Base-by-base conservation (phyloP, 2,113 vertebrate species). In the Struthio camelus region DNA sequence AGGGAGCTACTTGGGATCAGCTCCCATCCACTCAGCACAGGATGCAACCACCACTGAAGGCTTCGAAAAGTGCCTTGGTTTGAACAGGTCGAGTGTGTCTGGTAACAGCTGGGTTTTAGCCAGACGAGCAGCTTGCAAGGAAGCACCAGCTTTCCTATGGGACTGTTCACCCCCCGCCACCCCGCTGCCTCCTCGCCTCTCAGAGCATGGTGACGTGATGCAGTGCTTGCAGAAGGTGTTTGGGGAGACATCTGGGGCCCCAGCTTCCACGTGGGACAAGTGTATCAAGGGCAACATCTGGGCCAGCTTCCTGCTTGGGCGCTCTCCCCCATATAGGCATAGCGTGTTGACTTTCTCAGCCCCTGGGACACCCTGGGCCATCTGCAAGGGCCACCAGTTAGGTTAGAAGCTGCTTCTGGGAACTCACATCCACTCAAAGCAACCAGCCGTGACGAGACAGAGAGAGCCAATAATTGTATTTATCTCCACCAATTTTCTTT, bases 191-290 rank as follows among this genome's bases (percentile, higher is more conserved):
- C 50, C 11, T 40, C 25, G 20, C 48, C 42, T 46, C 44, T 46
- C 44, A 14, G 44, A 46, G 44, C 42, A 5, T 2, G 58, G 36
- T 2, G 46, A 72, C 58, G 59, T 25, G 36, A 48, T 53, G 48
- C 7, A 8, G 7, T 13, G 5, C 6, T 36, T 44, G 6, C 36
- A 25, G 32, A 32, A 65, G n/a, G 36, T 24, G 32, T 50, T 86
- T 50, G 72, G 69, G 50, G 56, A 46, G 46, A 14, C 40, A 46
- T 22, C 20, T 2, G 28, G 25, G 66, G 36, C 17, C 30, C 28
- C 51, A 56, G 12, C 3, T 76, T n/a, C 15, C 1, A 0, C 2
- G 24, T 44, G 48, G 65, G 42, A 69, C 1, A 3, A 48, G 40
- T 27, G 12, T 14, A 23, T 10, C 53, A 67, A 27, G 53, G 20